phyloP scores from a whole-genome alignment of 2,888 invertebrate genomes.

The Dasysyrphus tricinctus region DNA sequence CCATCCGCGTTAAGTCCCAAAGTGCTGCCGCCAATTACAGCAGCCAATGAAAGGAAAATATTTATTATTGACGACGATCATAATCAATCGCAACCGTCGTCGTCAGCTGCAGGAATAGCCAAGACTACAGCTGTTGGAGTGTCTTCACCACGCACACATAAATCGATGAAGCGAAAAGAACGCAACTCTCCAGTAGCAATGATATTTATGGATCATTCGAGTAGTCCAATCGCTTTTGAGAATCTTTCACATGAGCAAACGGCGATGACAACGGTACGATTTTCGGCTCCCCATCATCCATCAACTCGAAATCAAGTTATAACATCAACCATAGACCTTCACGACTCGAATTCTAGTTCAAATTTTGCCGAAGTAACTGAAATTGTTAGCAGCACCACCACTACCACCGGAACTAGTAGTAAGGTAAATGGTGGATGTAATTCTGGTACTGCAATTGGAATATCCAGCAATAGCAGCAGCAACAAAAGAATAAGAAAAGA shows the following conservation, averaged over 20 bases:
- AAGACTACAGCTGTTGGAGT: conserved; percentile 12
- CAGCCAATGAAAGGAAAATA: conserved; percentile 33
- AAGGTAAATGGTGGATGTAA: conserved; percentile 20
- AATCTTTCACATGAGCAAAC: conserved; percentile 30
- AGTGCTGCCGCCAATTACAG: conserved; percentile 1
- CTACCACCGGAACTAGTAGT: neutral
- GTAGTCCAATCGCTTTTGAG: conserved; percentile 57
- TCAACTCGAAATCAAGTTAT: conserved; percentile 48
- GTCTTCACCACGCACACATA: conserved; percentile 61
- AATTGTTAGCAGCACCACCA: neutral
- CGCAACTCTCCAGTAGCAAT: conserved; percentile 47
- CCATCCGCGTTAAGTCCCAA: conserved; percentile 49
- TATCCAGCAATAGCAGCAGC: conserved; percentile 43
- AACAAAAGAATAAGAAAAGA: conserved; percentile 79
- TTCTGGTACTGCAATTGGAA: neutral
- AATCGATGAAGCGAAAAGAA: conserved; percentile 67
- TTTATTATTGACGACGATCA: conserved; percentile 57
- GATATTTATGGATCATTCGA: conserved; percentile 54
- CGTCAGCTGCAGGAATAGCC: conserved; percentile 20
- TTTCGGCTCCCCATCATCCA: conserved; percentile 25
- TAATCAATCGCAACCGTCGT: conserved; percentile 49
- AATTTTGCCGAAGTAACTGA: conserved; percentile 73
- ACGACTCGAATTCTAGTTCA: conserved; percentile 81
- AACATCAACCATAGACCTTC: conserved; percentile 78
- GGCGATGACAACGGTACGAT: neutral